phyloP scores from a whole-genome alignment of 2,888 invertebrate genomes.

The Ectemnius continuus region DNA sequence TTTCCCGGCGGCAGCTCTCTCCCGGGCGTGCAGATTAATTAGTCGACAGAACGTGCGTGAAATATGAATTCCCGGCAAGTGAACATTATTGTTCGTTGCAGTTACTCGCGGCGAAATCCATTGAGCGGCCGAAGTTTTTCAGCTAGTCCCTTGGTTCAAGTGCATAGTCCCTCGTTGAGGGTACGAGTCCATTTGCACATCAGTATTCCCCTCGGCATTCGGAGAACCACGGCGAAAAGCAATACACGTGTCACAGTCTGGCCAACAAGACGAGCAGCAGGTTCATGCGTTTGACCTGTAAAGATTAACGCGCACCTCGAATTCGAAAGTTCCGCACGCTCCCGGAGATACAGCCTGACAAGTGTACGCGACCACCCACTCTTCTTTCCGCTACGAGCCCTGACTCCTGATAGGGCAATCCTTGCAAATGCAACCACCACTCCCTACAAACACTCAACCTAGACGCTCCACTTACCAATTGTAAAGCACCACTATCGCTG shows the following conservation, averaged over 20 bases:
- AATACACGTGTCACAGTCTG: slow-evolving; percentile 20
- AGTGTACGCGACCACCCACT: neutral
- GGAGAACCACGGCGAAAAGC: too few relatives aligned
- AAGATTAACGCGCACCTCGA: slow-evolving; percentile 59
- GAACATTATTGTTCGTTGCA: too few relatives aligned
- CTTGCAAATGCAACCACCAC: neutral
- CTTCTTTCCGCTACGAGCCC: neutral
- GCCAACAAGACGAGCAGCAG: slow-evolving; percentile 31
- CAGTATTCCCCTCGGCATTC: slow-evolving; percentile 3
- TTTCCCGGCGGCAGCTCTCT: neutral
- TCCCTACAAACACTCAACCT: too few relatives aligned
- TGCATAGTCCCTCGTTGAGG: neutral
- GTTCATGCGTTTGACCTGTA: slow-evolving; percentile 54
- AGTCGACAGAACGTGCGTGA: neutral
- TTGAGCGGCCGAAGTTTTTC: neutral
- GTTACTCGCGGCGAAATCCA: neutral
- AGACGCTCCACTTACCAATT: too few relatives aligned
- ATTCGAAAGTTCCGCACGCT: slow-evolving; percentile 52
- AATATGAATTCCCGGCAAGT: neutral
- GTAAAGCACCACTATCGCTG: too few relatives aligned
- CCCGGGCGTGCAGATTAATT: neutral
- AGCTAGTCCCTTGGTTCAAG: neutral
- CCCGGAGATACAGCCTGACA: neutral
- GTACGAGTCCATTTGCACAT: neutral
- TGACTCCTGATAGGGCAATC: neutral